A percentile compares a stretch with the other conserved stretches of the same genome.
Evolutionary conservation across 2,888 invertebrate species (phyloP).

Genomic region (Elysia crispata): DNA sequence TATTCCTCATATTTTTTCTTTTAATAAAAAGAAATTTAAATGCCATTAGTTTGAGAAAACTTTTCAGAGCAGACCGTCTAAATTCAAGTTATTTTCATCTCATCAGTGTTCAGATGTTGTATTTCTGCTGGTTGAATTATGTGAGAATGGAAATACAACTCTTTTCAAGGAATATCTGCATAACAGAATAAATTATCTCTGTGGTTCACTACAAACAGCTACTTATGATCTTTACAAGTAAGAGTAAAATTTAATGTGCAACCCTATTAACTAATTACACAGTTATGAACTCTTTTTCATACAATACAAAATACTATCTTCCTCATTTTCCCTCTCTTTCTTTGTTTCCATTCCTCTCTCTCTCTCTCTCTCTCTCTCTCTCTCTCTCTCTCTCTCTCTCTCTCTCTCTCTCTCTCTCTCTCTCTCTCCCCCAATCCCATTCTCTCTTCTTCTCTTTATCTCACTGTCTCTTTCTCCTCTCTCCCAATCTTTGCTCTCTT

Average conservation of each 20-base stretch:
- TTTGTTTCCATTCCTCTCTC: too few species aligned
- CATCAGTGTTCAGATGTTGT: slow-evolving; percentile 48
- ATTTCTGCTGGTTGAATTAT: slow-evolving; percentile 39
- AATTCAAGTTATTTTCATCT: slow-evolving; percentile 38
- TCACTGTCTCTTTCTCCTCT: too few species aligned
- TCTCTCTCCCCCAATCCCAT: too few species aligned
- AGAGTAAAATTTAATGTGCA: neutral
- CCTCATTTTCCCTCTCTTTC: too few species aligned
- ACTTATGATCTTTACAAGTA: slow-evolving; percentile 26
- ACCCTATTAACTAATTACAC: neutral
- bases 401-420: too few species aligned
- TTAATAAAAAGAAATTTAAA: neutral
- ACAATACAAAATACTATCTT: neutral
- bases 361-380: too few species aligned
- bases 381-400: too few species aligned
- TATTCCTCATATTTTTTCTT: neutral
- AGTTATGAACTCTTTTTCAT: neutral
- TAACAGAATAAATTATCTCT: slow-evolving; percentile 21
- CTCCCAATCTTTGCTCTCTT: too few species aligned
- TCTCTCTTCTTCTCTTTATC: too few species aligned
- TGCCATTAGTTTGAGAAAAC: neutral
- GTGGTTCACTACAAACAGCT: slow-evolving; percentile 15
- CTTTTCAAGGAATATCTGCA: neutral
- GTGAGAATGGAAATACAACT: neutral
- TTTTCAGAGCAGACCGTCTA: neutral